Base-by-base conservation (phyloP, 1,140 invertebrate species). In the Vanessa atalanta region DNA sequence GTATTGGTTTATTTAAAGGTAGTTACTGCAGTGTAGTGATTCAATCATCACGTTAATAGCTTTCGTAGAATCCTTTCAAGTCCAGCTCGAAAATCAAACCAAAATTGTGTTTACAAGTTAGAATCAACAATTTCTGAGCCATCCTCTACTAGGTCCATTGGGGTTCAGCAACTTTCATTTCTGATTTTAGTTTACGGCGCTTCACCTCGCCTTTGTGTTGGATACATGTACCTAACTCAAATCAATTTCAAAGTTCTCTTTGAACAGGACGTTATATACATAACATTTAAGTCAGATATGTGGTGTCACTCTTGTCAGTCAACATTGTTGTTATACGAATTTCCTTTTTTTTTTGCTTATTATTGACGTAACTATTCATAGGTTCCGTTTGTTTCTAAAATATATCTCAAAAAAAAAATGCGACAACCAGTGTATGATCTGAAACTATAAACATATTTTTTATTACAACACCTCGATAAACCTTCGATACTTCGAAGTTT, bases 61-160 rank as follows among this genome's bases (percentile, higher is more conserved):
- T 57, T 23, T 57, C 53, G 9, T 37, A 12, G 5, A 61, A 14
- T 37, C 57, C 31, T 37, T 61, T 61, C 31, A 31, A 31, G 26
- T 31, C 26, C 26, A 61, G 57, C 57, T 61, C 31, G 26, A 9
- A 61, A 31, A 61, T 37, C 31, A 37, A 37, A 57, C 16, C 31
- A 37, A 61, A 61, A 61, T 16, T 61, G 26, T 61, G 26, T 31
- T 47, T 47, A 68, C 66, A 57, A 68, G 66, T 31, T 23, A 68
- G 57, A 57, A 68, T 68, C 53, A 68, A 57, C 66, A 68, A 31
- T 47, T 68, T 68, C 16, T 11, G 51, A 67, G 15, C 48, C 15
- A 68, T 55, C 51, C 66, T 43, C n/a, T 48, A 48, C 64, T 20
- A 20, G 53, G 53, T 57, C 51, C 65, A 37, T 47, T 57, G 51